A percentile compares a stretch with the other conserved stretches of the same genome.
These are phyloP conservation scores for Hermodice carunculata DNA, from an alignment of 2,888 invertebrate species.

Conservation along the genomic window DNA sequence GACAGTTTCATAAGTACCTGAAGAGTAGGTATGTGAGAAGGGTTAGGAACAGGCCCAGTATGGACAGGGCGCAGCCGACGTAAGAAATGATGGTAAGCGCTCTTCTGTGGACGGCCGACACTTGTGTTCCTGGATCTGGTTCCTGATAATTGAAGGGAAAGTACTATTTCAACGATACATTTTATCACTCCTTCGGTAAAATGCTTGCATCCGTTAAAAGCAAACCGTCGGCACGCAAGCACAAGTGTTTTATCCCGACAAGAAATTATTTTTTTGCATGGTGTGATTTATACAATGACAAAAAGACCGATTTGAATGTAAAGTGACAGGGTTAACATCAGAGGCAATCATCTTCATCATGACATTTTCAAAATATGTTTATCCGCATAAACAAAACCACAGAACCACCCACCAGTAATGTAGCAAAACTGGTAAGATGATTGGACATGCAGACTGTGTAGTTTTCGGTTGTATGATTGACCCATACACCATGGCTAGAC, in stretches of 20 bases:
- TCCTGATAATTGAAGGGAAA: background rate
- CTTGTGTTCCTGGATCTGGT: background rate
- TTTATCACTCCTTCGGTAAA: no score
- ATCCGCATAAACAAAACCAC: no score
- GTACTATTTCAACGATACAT: no score
- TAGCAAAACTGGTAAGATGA: slow-evolving; percentile 61
- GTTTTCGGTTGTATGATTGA: slow-evolving; percentile 36
- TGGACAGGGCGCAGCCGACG: slow-evolving; percentile 19
- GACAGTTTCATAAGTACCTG: slow-evolving; percentile 13
- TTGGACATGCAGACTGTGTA: slow-evolving; percentile 49
- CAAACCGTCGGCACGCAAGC: no score
- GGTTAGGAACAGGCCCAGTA: slow-evolving; percentile 13
- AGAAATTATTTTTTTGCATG: no score
- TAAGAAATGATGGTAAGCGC: slow-evolving; percentile 13
- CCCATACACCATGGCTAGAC: slow-evolving; percentile 51
- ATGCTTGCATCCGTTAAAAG: no score
- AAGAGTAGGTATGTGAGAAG: slow-evolving; percentile 23
- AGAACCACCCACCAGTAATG: slow-evolving; percentile 50
- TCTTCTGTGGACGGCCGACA: background rate
- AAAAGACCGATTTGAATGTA: no score
- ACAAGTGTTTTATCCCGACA: no score
- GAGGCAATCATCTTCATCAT: no score
- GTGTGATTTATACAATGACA: no score
- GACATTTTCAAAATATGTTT: no score
- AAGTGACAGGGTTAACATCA: no score